Evolutionary conservation across 2,113 vertebrate species (phyloP).

Genomic region (Triplophysa tibetana): DNA sequence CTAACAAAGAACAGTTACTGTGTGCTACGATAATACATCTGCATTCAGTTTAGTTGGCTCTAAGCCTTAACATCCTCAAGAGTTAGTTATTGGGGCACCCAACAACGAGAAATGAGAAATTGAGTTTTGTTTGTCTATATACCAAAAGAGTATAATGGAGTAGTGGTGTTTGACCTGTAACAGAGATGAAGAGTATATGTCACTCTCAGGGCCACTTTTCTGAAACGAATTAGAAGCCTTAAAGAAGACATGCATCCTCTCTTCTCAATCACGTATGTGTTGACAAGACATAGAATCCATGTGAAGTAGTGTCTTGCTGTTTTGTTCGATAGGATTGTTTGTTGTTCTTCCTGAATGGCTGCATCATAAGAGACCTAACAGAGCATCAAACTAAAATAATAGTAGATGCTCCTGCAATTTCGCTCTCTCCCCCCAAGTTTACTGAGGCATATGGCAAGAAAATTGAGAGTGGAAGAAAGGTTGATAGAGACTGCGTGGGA

Average conservation of each 20-base stretch:
- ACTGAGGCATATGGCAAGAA: conserved; percentile 29
- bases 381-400: not conserved
- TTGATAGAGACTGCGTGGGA: conserved; percentile 17
- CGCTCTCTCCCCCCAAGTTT: not conserved
- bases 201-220: not conserved
- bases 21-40: no score
- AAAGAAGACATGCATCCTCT: not conserved
- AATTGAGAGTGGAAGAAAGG: conserved; percentile 28
- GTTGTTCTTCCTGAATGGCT: not conserved
- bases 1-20: no score
- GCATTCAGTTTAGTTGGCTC: no score
- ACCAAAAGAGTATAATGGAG: no score
- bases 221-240: not conserved
- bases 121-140: no score
- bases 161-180: not conserved
- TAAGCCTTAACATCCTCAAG: no score
- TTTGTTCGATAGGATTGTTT: not conserved
- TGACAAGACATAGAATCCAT: not conserved
- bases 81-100: no score
- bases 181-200: not conserved
- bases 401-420: conserved; percentile 19
- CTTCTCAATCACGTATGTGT: not conserved
- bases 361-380: not conserved
- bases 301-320: not conserved
- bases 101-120: no score